These are phyloP conservation scores for Rhyacophila brunnea DNA, from an alignment of 1,140 invertebrate genomes.

Conservation along the genomic window DNA sequence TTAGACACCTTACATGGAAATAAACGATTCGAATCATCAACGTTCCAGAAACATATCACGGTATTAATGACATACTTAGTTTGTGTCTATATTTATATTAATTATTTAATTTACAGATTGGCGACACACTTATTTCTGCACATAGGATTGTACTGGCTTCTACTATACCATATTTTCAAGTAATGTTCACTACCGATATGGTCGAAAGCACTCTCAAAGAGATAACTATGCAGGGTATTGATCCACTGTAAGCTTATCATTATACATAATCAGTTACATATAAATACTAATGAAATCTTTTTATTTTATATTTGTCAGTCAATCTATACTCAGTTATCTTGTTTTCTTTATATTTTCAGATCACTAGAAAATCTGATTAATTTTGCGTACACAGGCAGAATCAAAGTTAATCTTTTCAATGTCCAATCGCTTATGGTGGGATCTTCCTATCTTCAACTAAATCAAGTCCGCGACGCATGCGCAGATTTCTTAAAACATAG, in stretches of 20 bases:
- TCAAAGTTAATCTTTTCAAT: constrained; percentile 77
- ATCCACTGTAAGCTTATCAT: constrained; percentile 62
- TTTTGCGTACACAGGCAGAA: constrained; percentile 83
- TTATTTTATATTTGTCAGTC: constrained; percentile 50
- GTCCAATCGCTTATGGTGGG: constrained; percentile 85
- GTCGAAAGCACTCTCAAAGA: constrained; percentile 80
- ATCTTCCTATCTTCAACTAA: constrained; percentile 83
- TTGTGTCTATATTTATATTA: constrained; percentile 13
- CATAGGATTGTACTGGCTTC: constrained; percentile 84
- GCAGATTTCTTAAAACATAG: constrained; percentile 76
- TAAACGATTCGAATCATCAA: too few relatives aligned
- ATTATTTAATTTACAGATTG: constrained; percentile 73
- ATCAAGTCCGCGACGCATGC: constrained; percentile 80
- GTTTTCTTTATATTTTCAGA: constrained; percentile 50
- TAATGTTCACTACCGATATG: constrained; percentile 91
- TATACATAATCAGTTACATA: constrained; percentile 75
- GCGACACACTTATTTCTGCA: constrained; percentile 76
- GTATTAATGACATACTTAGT: constrained; percentile 9
- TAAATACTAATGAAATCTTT: constrained; percentile 60
- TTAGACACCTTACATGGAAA: too few relatives aligned
- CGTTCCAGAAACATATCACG: too few relatives aligned
- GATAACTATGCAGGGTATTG: constrained; percentile 80
- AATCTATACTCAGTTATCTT: constrained; percentile 37
- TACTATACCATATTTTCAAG: constrained; percentile 88
- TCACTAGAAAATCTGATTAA: constrained; percentile 82